These are phyloP conservation scores for Pteropus rufus DNA, from an alignment of 2,797 vertebrate genomes.

Conservation along the genomic window DNA sequence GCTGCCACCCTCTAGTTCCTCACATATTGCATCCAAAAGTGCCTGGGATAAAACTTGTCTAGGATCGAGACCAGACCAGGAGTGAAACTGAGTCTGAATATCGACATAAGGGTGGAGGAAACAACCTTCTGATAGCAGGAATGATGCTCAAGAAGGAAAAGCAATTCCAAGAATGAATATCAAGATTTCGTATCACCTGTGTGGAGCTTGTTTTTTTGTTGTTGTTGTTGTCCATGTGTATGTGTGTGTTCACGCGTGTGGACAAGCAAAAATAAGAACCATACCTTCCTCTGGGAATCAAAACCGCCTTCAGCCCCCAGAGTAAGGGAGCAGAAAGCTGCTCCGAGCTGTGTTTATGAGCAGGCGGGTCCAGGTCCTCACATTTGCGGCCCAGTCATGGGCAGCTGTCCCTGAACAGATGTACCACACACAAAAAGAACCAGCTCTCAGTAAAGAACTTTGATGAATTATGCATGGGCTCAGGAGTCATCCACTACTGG, in stretches of 20 bases:
- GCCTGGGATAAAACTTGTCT: slow-evolving; percentile 45
- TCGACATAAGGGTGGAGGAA: slow-evolving; percentile 51
- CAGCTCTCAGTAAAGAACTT: slow-evolving; percentile 41
- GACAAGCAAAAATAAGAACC: neutral
- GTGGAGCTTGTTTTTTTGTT: neutral
- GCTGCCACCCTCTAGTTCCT: slow-evolving; percentile 30
- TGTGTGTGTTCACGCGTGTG: fast-evolving
- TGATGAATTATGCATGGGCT: slow-evolving; percentile 71
- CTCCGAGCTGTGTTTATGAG: neutral
- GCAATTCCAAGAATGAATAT: neutral
- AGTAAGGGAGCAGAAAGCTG: slow-evolving; percentile 57
- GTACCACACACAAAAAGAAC: slow-evolving; percentile 55
- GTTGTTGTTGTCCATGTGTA: neutral
- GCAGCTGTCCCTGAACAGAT: slow-evolving; percentile 65
- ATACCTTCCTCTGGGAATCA: slow-evolving; percentile 60
- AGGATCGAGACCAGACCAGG: slow-evolving; percentile 68
- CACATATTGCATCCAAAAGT: slow-evolving; percentile 68
- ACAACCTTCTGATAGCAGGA: slow-evolving; percentile 23
- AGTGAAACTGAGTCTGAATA: slow-evolving; percentile 71
- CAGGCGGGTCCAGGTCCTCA: neutral
- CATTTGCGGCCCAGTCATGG: neutral
- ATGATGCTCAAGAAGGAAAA: slow-evolving; percentile 51
- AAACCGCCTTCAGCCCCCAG: slow-evolving; percentile 53
- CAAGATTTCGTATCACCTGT: neutral
- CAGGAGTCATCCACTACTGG: slow-evolving; percentile 1